Evolutionary conservation across 2,888 invertebrate genomes (phyloP).

Genomic region (Synergus itoensis): DNA sequence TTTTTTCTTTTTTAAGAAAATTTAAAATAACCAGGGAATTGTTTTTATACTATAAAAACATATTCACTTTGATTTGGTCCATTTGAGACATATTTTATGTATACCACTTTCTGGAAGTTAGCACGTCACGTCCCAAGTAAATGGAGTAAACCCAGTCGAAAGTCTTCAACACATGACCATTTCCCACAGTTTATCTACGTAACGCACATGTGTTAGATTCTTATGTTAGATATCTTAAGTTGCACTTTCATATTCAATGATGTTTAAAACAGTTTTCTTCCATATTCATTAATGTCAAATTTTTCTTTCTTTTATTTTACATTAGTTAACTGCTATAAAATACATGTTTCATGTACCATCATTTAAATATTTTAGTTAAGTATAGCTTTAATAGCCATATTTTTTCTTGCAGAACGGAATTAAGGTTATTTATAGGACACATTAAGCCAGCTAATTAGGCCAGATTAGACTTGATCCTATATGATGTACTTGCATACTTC

Average conservation of each 20-base stretch:
- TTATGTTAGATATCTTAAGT: neutral
- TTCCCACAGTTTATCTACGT: slow-evolving; percentile 25
- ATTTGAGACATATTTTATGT: neutral
- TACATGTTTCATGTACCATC: too few relatives aligned
- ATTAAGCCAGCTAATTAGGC: too few relatives aligned
- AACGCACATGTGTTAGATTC: neutral
- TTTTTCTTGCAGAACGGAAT: too few relatives aligned
- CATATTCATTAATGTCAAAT: neutral
- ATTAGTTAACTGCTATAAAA: too few relatives aligned
- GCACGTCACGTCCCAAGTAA: slow-evolving; percentile 2
- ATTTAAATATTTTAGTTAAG: too few relatives aligned
- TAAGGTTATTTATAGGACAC: too few relatives aligned
- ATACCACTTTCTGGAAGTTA: neutral
- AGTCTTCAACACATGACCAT: neutral
- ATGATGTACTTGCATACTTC: neutral
- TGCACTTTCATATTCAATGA: neutral
- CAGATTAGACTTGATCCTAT: too few relatives aligned
- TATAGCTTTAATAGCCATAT: too few relatives aligned
- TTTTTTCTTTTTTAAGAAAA: neutral
- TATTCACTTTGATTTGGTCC: neutral
- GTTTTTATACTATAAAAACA: neutral
- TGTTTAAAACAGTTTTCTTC: neutral
- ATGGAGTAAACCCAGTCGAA: neutral
- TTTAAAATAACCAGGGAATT: neutral
- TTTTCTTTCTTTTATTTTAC: neutral